A percentile compares a stretch with the other conserved stretches of the same genome.
These are phyloP conservation scores for Lasioglossum figueresi DNA, from an alignment of 2,888 invertebrate genomes.

Conservation along the genomic window DNA sequence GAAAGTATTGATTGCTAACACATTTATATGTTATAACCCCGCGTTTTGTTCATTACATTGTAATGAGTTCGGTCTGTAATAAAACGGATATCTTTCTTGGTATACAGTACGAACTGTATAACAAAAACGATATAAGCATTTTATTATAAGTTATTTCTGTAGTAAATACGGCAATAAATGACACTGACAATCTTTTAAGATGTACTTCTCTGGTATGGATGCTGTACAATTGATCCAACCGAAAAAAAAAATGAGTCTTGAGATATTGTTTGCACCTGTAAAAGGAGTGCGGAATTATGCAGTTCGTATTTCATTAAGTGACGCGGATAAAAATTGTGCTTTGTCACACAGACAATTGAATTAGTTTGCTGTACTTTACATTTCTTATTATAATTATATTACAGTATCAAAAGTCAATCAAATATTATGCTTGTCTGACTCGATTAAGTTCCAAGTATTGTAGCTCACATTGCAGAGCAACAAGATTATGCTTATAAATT, in stretches of 20 bases:
- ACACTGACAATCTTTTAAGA: not conserved
- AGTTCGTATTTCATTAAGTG: slow-evolving; percentile 31
- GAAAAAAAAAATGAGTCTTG: slow-evolving; percentile 9
- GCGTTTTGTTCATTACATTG: slow-evolving; percentile 18
- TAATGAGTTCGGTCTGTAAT: slow-evolving; percentile 18
- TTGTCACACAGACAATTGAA: slow-evolving; percentile 15
- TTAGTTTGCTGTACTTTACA: slow-evolving; percentile 33
- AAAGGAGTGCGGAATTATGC: slow-evolving; percentile 53
- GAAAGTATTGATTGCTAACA: slow-evolving; percentile 8
- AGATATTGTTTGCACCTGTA: slow-evolving; percentile 49
- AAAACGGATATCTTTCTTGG: slow-evolving; percentile 27
- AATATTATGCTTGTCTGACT: slow-evolving; percentile 22
- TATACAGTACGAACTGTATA: slow-evolving; percentile 19
- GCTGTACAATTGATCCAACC: slow-evolving; percentile 2
- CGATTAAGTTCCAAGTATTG: not conserved
- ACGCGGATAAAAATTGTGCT: slow-evolving; percentile 50
- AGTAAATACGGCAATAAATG: slow-evolving; percentile 13
- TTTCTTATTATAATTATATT: slow-evolving; percentile 20
- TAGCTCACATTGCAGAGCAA: slow-evolving; percentile 14
- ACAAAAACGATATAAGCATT: not conserved
- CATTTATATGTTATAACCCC: slow-evolving; percentile 16
- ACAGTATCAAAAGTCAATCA: slow-evolving; percentile 14
- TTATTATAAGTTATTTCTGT: not conserved
- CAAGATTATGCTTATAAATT: slow-evolving; percentile 33
- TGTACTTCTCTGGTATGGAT: not conserved